Conservation (phyloP, 2,888 invertebrate species). For the Onthophagus sagittarius region DNA sequence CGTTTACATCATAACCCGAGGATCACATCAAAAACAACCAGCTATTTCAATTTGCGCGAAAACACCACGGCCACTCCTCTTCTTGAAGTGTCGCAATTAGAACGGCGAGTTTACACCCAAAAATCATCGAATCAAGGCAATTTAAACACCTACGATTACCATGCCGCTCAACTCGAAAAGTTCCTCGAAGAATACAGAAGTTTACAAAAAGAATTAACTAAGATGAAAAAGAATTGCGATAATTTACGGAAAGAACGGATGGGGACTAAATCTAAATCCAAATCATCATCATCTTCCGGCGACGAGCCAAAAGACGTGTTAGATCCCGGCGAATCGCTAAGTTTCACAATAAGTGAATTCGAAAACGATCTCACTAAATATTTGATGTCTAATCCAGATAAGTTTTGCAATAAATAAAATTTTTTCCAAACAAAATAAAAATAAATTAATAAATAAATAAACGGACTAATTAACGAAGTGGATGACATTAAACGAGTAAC, state of each 20-base stretch:
- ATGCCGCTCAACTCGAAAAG: conserved; percentile 73
- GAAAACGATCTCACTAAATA: conserved; percentile 53
- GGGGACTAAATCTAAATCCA: conserved; percentile 43
- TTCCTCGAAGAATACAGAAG: conserved; percentile 77
- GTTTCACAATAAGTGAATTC: conserved; percentile 52
- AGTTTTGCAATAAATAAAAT: conserved; percentile 14
- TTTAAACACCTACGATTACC: conserved; percentile 67
- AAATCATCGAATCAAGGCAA: conserved; percentile 33
- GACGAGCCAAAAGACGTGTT: conserved; percentile 50
- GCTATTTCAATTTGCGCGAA: conserved; percentile 60
- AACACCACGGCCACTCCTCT: conserved; percentile 56
- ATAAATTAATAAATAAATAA: neutral
- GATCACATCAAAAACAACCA: conserved; percentile 58
- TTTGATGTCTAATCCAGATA: conserved; percentile 33
- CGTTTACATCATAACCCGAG: conserved; percentile 36
- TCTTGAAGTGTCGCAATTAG: conserved; percentile 57
- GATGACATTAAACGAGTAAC: neutral
- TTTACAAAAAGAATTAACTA: conserved; percentile 71
- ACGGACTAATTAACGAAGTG: neutral
- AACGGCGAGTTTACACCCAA: conserved; percentile 39
- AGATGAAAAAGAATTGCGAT: conserved; percentile 77
- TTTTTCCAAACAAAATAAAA: conserved; percentile 6
- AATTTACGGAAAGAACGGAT: conserved; percentile 53
- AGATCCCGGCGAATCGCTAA: conserved; percentile 21
- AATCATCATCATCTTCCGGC: conserved; percentile 28